Evolutionary conservation across 2,888 invertebrate genomes (phyloP).

Genomic region (Daptonema setosum): DNA sequence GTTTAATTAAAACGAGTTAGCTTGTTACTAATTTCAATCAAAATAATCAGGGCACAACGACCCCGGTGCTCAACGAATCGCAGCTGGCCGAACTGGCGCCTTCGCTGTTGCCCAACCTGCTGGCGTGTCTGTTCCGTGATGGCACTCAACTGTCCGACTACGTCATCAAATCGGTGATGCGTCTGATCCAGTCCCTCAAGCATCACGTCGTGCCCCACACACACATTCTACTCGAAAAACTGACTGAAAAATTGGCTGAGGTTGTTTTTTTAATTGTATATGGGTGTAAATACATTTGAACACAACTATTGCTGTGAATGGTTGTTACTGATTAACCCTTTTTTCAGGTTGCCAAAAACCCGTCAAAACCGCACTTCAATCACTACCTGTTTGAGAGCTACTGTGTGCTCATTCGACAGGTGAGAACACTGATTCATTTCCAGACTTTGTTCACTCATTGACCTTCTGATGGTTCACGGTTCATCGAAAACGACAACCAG

Average conservation of each 20-base stretch:
- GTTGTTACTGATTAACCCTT: neutral
- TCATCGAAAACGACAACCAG: neutral
- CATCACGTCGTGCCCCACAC: neutral
- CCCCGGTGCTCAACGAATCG: neutral
- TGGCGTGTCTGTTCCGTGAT: conserved; percentile 45
- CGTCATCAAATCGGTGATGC: conserved; percentile 60
- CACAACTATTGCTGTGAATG: neutral
- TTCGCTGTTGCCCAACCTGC: conserved; percentile 52
- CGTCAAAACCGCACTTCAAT: conserved; percentile 88
- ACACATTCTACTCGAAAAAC: neutral
- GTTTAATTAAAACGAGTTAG: too few relatives aligned
- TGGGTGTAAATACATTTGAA: neutral
- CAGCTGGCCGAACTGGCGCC: conserved; percentile 28
- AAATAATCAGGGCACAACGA: neutral
- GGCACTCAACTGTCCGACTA: conserved; percentile 83
- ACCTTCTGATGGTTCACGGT: neutral
- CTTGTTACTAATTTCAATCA: too few relatives aligned
- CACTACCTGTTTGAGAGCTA: conserved; percentile 91
- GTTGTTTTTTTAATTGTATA: neutral
- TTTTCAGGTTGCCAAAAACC: conserved; percentile 39
- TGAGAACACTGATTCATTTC: too few relatives aligned
- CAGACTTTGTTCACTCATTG: too few relatives aligned
- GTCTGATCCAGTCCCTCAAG: conserved; percentile 10
- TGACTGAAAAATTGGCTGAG: conserved; percentile 6
- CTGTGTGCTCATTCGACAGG: conserved; percentile 40